Base-by-base conservation (phyloP, 2,797 vertebrate species). In the Sebastes flavidus region DNA sequence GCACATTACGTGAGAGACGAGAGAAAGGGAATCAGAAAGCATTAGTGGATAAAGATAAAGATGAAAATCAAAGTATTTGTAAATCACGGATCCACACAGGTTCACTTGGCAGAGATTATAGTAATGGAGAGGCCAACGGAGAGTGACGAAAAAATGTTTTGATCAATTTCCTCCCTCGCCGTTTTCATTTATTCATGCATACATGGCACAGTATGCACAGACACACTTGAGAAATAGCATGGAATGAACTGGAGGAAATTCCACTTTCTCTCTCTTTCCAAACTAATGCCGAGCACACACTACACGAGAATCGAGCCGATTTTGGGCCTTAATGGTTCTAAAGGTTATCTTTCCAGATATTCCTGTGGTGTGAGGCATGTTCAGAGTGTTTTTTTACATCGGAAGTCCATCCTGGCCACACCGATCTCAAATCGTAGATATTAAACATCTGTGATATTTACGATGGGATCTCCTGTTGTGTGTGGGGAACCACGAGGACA, bases 51-150 rank as follows among this genome's bases (percentile, higher is more conserved):
- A 54, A 13, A 52, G 6, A 79, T 30, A 22, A 72, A 63, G 38
- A 49, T 16, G 22, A 10, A 67, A 55, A 66, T 18, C 14, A 27
- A 69, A 36, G 42, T 49, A 34, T n/a, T 65, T 55, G 25, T 34
- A 20, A 65, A 69, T 75, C 22, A 24, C 2, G 12, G 32, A n/a
- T 54, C 61, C 6, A 6, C 12, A 6, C 13, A 46, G 56, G 8
- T 72, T 72, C 30, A 36, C 65, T 24, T 68, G 42, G 66, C 61
- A 75, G 54, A 65, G 62, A 82, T 46, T 7, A 63, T 3, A 58
- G 25, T 60, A 69, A 72, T 4, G 1, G 52, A 24, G 55, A 68
- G 11, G 49, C 34, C 52, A 25, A 36, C 25, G 24, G 5, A 22
- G 34, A 38, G 20, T 27, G 18, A 72, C 6, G 13, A 27, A 63